Percentiles rank a stretch among this genome's conserved stretches.
Evolutionary conservation across 1,140 invertebrate genomes (phyloP).

Genomic region (Pseudomyrmex concolor): DNA sequence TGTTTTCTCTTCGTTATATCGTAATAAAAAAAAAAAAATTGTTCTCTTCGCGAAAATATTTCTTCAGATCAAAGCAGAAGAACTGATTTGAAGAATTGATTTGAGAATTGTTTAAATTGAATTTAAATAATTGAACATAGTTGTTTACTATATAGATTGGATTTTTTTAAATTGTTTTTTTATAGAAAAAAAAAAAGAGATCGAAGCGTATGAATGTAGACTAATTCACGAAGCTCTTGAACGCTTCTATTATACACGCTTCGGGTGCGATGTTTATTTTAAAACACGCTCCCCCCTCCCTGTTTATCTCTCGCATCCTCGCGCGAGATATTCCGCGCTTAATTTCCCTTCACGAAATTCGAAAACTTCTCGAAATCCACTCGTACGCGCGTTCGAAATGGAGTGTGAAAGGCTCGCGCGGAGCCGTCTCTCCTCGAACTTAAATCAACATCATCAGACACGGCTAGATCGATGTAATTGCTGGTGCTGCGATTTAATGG

Average conservation of each 20-base stretch:
- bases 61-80: no score
- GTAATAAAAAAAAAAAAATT: no score
- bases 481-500: slow-evolving; percentile 71
- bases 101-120: no score
- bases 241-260: background rate
- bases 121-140: background rate
- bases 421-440: slow-evolving; percentile 28
- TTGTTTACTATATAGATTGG: background rate
- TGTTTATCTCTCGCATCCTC: background rate
- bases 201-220: background rate
- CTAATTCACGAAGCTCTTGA: background rate
- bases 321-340: background rate
- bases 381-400: background rate
- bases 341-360: slow-evolving; percentile 44
- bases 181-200: background rate
- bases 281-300: background rate
- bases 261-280: background rate
- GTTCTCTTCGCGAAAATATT: no score
- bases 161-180: background rate
- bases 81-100: no score
- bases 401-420: background rate
- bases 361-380: slow-evolving; percentile 26
- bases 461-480: slow-evolving; percentile 71
- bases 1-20: background rate
- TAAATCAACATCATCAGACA: slow-evolving; percentile 70